Base-by-base conservation (phyloP, 1,140 invertebrate genomes). In the Asbolus verrucosus region DNA sequence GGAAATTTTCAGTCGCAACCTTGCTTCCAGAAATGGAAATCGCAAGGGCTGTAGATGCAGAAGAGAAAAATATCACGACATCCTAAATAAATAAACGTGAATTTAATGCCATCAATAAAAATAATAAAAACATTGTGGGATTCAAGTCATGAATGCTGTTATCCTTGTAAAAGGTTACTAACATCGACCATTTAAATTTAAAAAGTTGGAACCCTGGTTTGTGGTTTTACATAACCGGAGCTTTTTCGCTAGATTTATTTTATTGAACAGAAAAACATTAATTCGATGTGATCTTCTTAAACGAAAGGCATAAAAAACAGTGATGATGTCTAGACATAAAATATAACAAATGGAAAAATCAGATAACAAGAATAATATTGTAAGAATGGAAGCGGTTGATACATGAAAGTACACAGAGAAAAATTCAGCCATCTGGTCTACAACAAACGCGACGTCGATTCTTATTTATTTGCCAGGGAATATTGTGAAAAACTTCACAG, bases 101-200 rank as follows among this genome's bases (percentile, higher is more conserved):
- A 27, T 11, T 1, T 54, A 27, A 54, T 27, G 21, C 46, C 46
- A 27, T 11, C 19, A 16, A 54, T 54, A 54, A 54, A 54, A 50
- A 50, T 50, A 19, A 9, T 9, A 36, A 18, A n/a, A 50, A 50
- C 43, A 54, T 30, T 14, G 46, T 27, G 11, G 46, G 21, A 27
- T 54, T 21, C 46, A 27, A 54, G n/a, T 27, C 46, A 14, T 21
- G 21, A 54, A 54, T 54, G 46, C 21, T 54, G 46, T 13, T 54
- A 54, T 54, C 46, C 46, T 54, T 54, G 46, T 54, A 54, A 54
- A 54, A 54, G 46, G 46, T 54, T 54, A 54, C 46, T 54, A 54
- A 54, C 46, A 54, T 54, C 46, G 21, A 54, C 8, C 46, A 54
- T 54, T 54, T 54, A 54, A 54, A 54, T 54, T 54, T 31, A 54